phyloP scores from a whole-genome alignment of 2,888 invertebrate genomes.

The Galerucella nymphaeae region DNA sequence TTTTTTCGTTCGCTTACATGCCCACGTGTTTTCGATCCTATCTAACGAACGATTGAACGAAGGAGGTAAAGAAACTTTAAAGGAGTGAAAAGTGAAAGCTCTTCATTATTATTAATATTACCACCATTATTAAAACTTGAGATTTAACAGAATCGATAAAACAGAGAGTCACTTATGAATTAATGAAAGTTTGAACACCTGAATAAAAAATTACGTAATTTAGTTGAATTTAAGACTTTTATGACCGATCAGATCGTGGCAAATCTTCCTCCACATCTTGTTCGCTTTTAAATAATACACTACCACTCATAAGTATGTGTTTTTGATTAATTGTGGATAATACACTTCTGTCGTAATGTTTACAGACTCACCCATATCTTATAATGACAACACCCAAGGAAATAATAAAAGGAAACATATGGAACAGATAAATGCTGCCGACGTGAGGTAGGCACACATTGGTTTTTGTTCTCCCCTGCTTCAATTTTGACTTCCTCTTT shows the following conservation, averaged over 20 bases:
- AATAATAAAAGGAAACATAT: constrained; percentile 16
- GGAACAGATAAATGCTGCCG: constrained; percentile 3
- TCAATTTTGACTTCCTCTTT: constrained; percentile 15
- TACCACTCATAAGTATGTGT: no score
- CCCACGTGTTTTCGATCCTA: constrained; percentile 29
- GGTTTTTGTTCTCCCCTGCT: constrained; percentile 5
- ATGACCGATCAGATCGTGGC: no score
- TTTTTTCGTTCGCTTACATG: constrained; percentile 15
- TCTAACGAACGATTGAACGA: constrained; percentile 17
- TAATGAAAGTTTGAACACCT: constrained; percentile 7
- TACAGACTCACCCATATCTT: background rate
- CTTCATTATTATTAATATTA: constrained; percentile 22
- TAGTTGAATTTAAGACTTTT: no score
- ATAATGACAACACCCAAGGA: background rate
- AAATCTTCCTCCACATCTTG: no score
- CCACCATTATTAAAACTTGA: constrained; percentile 16
- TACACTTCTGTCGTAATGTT: no score
- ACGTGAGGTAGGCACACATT: background rate
- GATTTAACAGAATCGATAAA: constrained; percentile 18
- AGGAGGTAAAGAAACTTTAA: constrained; percentile 29
- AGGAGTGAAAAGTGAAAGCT: constrained; percentile 29
- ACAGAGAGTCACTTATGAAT: constrained; percentile 20
- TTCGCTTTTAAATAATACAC: no score
- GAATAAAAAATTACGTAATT: no score
- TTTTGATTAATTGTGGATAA: no score